Evolutionary conservation across 1,140 invertebrate genomes (phyloP).

Genomic region (Octopus sinensis): DNA sequence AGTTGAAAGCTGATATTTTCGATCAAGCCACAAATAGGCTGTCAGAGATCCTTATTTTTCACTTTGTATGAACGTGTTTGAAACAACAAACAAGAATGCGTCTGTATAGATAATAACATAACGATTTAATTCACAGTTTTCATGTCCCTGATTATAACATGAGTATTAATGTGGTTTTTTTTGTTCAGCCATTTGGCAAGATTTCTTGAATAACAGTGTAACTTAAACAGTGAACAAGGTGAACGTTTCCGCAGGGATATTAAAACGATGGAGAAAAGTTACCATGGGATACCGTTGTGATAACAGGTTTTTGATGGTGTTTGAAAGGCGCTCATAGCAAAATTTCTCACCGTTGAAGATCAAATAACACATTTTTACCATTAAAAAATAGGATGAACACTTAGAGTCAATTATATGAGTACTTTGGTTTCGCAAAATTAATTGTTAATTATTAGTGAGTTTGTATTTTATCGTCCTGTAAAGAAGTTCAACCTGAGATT

Average conservation of each 20-base stretch:
- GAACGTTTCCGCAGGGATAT: too few relatives aligned
- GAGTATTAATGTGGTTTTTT: neutral
- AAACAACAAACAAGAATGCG: neutral
- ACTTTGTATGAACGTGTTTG: neutral
- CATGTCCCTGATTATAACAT: neutral
- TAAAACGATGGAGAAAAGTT: too few relatives aligned
- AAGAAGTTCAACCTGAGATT: neutral
- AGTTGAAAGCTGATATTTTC: neutral
- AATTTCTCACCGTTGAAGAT: too few relatives aligned
- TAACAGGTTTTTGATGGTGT: too few relatives aligned
- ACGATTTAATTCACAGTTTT: neutral
- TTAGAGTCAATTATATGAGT: too few relatives aligned
- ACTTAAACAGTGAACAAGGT: too few relatives aligned
- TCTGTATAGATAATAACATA: neutral
- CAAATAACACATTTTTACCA: too few relatives aligned
- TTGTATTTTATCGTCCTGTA: neutral
- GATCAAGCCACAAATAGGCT: neutral
- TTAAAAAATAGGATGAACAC: too few relatives aligned
- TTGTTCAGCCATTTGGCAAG: neutral
- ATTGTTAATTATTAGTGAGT: neutral
- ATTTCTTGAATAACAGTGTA: too few relatives aligned
- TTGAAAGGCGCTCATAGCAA: too few relatives aligned
- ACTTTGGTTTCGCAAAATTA: neutral
- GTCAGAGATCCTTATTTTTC: neutral
- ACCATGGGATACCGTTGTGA: too few relatives aligned